These are phyloP conservation scores for Aldabrachelys gigantea DNA, from an alignment of 2,113 vertebrate genomes.

Conservation along the genomic window DNA sequence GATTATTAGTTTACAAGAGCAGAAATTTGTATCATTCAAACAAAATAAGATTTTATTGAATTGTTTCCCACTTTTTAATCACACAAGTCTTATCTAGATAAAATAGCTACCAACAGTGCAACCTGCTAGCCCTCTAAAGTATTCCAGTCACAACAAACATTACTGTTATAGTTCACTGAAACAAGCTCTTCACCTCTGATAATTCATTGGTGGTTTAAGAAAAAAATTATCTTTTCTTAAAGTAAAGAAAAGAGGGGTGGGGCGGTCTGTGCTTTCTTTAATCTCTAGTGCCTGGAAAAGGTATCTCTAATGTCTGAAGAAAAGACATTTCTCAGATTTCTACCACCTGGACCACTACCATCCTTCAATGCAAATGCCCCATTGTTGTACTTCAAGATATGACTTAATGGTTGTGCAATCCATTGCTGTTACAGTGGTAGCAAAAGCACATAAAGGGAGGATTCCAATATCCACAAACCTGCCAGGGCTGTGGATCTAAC, in stretches of 20 bases:
- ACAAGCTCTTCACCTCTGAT: neutral
- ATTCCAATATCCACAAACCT: neutral
- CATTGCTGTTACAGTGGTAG: accelerated
- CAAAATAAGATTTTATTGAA: neutral
- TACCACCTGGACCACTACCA: neutral
- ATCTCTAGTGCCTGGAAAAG: neutral
- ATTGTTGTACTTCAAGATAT: neutral
- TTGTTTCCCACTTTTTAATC: neutral
- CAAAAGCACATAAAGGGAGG: neutral
- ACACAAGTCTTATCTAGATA: neutral
- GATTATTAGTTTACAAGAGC: neutral
- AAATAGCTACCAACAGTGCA: neutral
- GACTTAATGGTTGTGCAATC: neutral
- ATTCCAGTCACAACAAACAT: neutral
- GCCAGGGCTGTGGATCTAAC: neutral
- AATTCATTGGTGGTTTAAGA: neutral
- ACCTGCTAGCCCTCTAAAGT: neutral
- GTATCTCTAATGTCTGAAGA: neutral
- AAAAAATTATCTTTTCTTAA: neutral
- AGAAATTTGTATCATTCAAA: neutral
- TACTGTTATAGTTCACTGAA: neutral
- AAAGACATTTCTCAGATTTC: neutral
- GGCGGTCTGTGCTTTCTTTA: neutral
- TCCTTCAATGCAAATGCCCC: neutral
- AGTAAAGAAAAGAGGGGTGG: neutral